Evolutionary conservation across 2,888 invertebrate species (phyloP), one percentile per base, ranked within the genome.

Genomic region (Osmoderma eremita): DNA sequence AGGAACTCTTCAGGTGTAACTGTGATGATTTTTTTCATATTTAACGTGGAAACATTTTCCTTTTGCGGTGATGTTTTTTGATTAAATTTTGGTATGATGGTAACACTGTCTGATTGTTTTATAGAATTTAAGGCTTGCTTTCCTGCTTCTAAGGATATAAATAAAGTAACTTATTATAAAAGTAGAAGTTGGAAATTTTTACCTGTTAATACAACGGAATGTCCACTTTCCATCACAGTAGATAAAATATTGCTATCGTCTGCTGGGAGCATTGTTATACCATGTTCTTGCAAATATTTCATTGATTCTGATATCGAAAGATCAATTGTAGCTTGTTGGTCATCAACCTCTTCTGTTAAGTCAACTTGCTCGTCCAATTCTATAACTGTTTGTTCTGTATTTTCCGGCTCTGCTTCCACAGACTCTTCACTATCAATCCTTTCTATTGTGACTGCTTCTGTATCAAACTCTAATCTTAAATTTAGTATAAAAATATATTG

Each of bases 231-330:
- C 79, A 96, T 87, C 36, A 94, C 94, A 68, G 88, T 90, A 72
- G 91, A 90, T 66, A 94, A 88, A 70, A 91, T 86, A 68, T 84
- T 91, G 82, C 84, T 88, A 73, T 90, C 89, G 79, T 94, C 94
- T 18, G 89, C 86, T 58, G 93, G 91, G 79, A 95, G 87, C 89
- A 95, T 91, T 50, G 93, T 91, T 76, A 95, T 94, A 70, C 94
- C 95, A 82, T 95, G 94, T 73, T 89, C 88, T 79, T 94, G 91
- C 68, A 95, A 85, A 81, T 95, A 85, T 79, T 89, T 88, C 70
- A 91, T 83, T 17, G 84, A 84, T 70, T 84, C 84, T 0, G 76
- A 73, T 65, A 78, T 72, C 17, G 66, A 78, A 30, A 36, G 17
- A 15, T 67, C 65, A 5, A 41, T 42, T 30, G n/a, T 36, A 30